These are phyloP conservation scores for Diceros bicornis DNA, from an alignment of 2,797 vertebrate species.

Conservation along the genomic window DNA sequence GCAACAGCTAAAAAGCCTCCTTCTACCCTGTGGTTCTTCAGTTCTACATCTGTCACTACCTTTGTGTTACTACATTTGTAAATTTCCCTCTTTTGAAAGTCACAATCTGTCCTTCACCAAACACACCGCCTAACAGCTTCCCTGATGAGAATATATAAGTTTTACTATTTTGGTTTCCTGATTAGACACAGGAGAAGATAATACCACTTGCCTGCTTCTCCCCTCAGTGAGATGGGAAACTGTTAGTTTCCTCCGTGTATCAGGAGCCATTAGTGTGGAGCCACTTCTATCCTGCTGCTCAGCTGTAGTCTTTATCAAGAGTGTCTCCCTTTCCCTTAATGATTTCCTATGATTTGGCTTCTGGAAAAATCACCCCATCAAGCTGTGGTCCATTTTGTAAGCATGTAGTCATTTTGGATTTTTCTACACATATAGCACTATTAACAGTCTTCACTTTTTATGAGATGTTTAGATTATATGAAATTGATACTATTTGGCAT, in stretches of 20 bases:
- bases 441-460: not conserved
- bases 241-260: constrained; percentile 57
- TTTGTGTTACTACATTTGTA: constrained; percentile 84
- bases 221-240: constrained; percentile 59
- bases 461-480: constrained; percentile 32
- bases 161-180: constrained; percentile 70
- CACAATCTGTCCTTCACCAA: constrained; percentile 79
- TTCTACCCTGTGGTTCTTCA: constrained; percentile 64
- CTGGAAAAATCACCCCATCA: constrained; percentile 25
- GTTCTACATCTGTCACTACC: constrained; percentile 79
- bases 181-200: constrained; percentile 63
- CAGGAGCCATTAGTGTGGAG: not conserved
- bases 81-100: constrained; percentile 77
- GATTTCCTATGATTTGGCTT: constrained; percentile 47
- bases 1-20: constrained; percentile 72
- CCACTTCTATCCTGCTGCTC: not conserved
- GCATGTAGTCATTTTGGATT: not conserved
- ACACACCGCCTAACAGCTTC: constrained; percentile 49
- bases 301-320: constrained; percentile 15
- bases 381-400: not conserved
- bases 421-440: not conserved
- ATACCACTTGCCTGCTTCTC: constrained; percentile 12
- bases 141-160: constrained; percentile 68
- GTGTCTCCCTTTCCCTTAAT: constrained; percentile 30
- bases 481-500: not conserved